Conservation (phyloP, 2,888 invertebrate species). For the Agrochola lota region DNA sequence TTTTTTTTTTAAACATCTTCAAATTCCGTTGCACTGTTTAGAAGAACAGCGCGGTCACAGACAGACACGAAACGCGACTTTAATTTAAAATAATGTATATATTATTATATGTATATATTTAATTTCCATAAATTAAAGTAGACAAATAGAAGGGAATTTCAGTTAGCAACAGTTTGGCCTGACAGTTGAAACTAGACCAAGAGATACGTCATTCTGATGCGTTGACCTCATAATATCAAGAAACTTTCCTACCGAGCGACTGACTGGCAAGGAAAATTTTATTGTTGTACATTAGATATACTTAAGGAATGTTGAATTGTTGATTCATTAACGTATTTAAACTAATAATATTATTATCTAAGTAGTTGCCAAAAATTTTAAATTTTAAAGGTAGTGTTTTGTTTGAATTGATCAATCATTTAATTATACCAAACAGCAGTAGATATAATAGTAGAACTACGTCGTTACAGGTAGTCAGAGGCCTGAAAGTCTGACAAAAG, state of each 20-base stretch:
- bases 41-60: not conserved
- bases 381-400: too few relatives aligned
- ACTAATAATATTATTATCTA: too few relatives aligned
- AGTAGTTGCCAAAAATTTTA: too few relatives aligned
- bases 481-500: too few relatives aligned
- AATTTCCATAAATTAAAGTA: not conserved
- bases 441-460: too few relatives aligned
- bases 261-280: slow-evolving; percentile 35
- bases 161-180: not conserved
- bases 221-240: slow-evolving; percentile 68
- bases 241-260: slow-evolving; percentile 70
- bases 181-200: slow-evolving; percentile 24
- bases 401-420: too few relatives aligned
- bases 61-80: not conserved
- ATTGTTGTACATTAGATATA: not conserved
- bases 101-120: not conserved
- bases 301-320: slow-evolving; percentile 3
- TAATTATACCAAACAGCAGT: too few relatives aligned
- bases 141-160: not conserved
- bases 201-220: slow-evolving; percentile 61
- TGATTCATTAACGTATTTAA: too few relatives aligned
- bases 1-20: too few relatives aligned
- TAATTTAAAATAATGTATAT: not conserved
- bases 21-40: too few relatives aligned
- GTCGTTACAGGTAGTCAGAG: too few relatives aligned